phyloP scores from a whole-genome alignment of 64 coral and sea anemone species.

The Dendrophyllia cribrosa region DNA sequence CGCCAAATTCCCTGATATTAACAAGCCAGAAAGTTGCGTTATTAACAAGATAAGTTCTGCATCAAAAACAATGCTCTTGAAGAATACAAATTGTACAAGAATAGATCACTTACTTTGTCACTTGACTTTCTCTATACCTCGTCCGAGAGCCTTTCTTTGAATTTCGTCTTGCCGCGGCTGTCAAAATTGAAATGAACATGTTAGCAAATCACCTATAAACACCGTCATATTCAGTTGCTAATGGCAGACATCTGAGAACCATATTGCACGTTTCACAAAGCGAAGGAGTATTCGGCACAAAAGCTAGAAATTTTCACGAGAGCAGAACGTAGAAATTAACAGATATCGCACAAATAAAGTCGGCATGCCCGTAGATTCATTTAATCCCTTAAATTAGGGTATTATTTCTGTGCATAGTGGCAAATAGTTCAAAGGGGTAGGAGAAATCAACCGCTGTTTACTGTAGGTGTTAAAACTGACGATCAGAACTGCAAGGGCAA shows the following conservation, averaged over 20 bases:
- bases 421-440: not conserved
- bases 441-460: not conserved
- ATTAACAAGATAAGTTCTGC: not conserved
- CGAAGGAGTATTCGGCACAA: not conserved
- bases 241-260: not conserved
- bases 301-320: not conserved
- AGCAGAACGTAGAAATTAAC: not conserved
- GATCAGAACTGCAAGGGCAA: not conserved
- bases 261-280: not conserved
- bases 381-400: not conserved
- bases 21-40: not conserved
- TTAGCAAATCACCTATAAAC: not conserved
- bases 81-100: not conserved
- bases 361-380: not conserved
- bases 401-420: not conserved
- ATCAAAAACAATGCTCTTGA: not conserved
- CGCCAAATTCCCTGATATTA: slow-evolving; percentile 6
- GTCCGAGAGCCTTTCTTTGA: not conserved
- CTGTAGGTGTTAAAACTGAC: not conserved
- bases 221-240: slow-evolving; percentile 14
- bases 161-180: slow-evolving; percentile 8
- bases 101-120: not conserved
- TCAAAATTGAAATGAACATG: slow-evolving; percentile 15
- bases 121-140: not conserved
- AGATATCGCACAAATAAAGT: not conserved